Conservation (phyloP, 2,797 vertebrate species). For the Acipenser oxyrinchus region DNA sequence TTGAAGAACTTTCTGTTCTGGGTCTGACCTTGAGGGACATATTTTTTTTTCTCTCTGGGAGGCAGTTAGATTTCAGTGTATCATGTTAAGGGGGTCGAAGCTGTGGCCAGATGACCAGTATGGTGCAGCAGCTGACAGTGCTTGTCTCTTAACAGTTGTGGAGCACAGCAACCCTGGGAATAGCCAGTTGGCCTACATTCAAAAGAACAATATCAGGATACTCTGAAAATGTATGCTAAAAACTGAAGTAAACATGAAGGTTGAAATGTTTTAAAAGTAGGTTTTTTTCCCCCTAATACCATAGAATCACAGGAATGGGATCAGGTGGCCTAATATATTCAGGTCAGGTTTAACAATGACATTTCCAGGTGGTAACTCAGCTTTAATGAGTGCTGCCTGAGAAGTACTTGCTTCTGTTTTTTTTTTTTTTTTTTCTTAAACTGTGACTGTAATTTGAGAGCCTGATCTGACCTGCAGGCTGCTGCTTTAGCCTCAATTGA, state of each 20-base stretch:
- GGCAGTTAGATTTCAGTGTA: slow-evolving; percentile 63
- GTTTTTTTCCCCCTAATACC: no score
- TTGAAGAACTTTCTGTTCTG: slow-evolving; percentile 36
- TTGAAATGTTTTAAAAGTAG: no score
- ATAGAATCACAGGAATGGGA: no score
- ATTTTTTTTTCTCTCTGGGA: slow-evolving; percentile 56
- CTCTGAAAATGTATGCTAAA: no score
- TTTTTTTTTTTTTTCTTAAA: no score
- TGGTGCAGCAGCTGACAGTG: slow-evolving; percentile 56
- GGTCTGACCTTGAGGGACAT: slow-evolving; percentile 60
- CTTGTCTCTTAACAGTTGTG: slow-evolving; percentile 56
- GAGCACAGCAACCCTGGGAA: slow-evolving; percentile 18
- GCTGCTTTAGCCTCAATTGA: no score
- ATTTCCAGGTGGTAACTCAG: background rate
- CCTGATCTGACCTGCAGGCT: no score
- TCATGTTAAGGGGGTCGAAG: slow-evolving; percentile 66
- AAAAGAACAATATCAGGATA: no score
- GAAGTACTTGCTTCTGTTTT: no score
- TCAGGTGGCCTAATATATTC: background rate
- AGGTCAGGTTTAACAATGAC: background rate
- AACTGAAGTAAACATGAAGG: no score
- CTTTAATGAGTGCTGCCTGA: background rate
- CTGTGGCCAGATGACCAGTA: slow-evolving; percentile 64
- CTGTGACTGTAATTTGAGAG: no score
- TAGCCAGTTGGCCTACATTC: no score